phyloP scores from a whole-genome alignment of 2,113 vertebrate genomes.

The Scomber colias region DNA sequence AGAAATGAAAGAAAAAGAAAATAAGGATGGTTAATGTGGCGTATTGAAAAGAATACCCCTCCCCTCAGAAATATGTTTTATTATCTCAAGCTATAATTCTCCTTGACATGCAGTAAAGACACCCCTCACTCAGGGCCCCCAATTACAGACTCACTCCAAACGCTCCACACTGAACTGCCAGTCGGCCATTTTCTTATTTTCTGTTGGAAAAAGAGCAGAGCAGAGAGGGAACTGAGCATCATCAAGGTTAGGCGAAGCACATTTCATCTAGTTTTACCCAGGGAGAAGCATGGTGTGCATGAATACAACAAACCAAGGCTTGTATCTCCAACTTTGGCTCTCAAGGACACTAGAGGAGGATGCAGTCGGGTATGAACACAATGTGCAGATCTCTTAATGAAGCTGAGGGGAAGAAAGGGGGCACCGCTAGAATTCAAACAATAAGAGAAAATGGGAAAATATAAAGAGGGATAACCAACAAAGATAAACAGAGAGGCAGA shows the following conservation, averaged over 20 bases:
- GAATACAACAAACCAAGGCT: conserved; percentile 38
- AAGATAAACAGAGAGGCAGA: conserved; percentile 19
- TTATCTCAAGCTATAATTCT: conserved; percentile 59
- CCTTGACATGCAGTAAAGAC: conserved; percentile 58
- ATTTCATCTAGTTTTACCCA: conserved; percentile 57
- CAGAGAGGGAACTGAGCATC: conserved; percentile 21
- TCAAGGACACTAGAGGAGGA: conserved; percentile 67
- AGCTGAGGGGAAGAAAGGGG: conserved; percentile 29
- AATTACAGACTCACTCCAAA: conserved; percentile 63
- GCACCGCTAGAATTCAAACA: conserved; percentile 16
- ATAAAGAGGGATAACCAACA: conserved; percentile 18
- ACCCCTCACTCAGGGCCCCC: conserved; percentile 50
- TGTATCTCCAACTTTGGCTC: conserved; percentile 40
- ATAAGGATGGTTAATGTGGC: conserved; percentile 19
- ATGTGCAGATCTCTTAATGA: conserved; percentile 62
- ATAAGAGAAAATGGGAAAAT: neutral
- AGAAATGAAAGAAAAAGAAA: neutral
- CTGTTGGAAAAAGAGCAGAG: conserved; percentile 3
- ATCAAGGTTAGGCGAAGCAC: conserved; percentile 63
- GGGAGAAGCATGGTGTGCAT: conserved; percentile 33
- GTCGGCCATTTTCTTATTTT: conserved; percentile 57
- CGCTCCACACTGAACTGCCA: conserved; percentile 27
- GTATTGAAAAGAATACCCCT: conserved; percentile 36
- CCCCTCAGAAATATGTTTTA: conserved; percentile 25
- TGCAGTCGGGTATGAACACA: conserved; percentile 38